Evolutionary conservation across 2,113 vertebrate species (phyloP).

Genomic region (Tyrannus savana): DNA sequence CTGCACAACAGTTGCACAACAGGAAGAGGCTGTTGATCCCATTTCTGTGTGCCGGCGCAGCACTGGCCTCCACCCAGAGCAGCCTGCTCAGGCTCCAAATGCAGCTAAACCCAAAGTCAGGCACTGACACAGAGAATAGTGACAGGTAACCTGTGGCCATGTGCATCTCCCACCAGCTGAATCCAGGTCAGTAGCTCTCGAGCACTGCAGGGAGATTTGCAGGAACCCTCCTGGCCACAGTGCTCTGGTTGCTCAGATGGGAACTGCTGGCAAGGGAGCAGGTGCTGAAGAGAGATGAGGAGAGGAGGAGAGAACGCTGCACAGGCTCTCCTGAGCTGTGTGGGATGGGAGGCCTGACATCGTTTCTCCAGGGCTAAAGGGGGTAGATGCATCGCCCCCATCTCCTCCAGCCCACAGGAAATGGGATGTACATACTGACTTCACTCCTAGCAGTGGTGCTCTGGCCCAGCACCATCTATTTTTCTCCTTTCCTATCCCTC

Average conservation of each 20-base stretch:
- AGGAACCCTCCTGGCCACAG: background rate
- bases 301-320: background rate
- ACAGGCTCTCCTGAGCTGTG: rapidly evolving
- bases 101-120: background rate
- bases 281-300: background rate
- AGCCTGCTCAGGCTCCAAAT: rapidly evolving
- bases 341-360: background rate
- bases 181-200: background rate
- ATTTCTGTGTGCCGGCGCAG: rapidly evolving
- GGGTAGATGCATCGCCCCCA: rapidly evolving
- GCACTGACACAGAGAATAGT: background rate
- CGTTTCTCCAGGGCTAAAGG: rapidly evolving
- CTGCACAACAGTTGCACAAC: background rate
- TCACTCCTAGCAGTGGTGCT: background rate
- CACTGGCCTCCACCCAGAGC: background rate
- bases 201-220: background rate
- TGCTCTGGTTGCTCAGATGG: background rate
- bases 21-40: slow-evolving; percentile 43
- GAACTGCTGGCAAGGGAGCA: background rate
- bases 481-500: background rate
- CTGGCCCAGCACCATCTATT: background rate
- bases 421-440: rapidly evolving
- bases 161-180: rapidly evolving
- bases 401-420: background rate
- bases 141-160: background rate